phyloP scores from a whole-genome alignment of 1,140 invertebrate species.

The Hydropsyche tenuis region DNA sequence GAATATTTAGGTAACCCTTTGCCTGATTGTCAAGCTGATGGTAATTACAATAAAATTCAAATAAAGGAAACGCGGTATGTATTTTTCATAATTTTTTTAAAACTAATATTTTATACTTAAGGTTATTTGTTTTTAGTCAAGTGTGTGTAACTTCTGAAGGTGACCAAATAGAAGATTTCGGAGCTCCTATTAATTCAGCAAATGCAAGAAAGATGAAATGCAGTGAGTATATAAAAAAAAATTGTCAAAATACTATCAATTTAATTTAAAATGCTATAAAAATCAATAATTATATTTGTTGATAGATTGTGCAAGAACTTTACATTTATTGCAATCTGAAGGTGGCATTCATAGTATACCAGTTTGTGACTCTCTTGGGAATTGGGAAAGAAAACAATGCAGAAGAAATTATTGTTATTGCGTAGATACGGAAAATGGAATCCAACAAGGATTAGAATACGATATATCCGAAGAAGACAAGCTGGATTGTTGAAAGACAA shows the following conservation, averaged over 20 bases:
- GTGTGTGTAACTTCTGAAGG: slow-evolving; percentile 64
- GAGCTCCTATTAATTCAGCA: slow-evolving; percentile 51
- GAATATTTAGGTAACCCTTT: slow-evolving; percentile 55
- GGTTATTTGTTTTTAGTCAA: slow-evolving; percentile 56
- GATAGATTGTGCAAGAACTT: slow-evolving; percentile 67
- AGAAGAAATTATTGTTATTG: slow-evolving; percentile 65
- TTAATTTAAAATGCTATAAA: slow-evolving; percentile 19
- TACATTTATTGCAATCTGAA: slow-evolving; percentile 55
- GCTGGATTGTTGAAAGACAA: slow-evolving; percentile 56
- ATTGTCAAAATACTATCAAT: background rate
- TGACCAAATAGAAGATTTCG: slow-evolving; percentile 58
- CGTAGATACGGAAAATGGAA: slow-evolving; percentile 64
- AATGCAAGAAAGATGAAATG: slow-evolving; percentile 63
- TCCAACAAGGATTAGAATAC: slow-evolving; percentile 59
- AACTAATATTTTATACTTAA: too few species aligned
- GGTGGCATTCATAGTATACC: slow-evolving; percentile 57
- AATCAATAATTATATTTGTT: too few species aligned
- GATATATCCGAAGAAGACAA: slow-evolving; percentile 49
- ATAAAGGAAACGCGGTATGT: slow-evolving; percentile 24
- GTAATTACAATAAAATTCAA: slow-evolving; percentile 58
- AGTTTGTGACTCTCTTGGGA: slow-evolving; percentile 66
- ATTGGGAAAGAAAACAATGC: slow-evolving; percentile 66
- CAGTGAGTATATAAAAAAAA: slow-evolving; percentile 58
- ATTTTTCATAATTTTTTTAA: slow-evolving; percentile 1
- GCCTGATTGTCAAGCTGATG: slow-evolving; percentile 64